Base-by-base conservation (phyloP, 2,113 vertebrate species). In the Hepsetus odoe region DNA sequence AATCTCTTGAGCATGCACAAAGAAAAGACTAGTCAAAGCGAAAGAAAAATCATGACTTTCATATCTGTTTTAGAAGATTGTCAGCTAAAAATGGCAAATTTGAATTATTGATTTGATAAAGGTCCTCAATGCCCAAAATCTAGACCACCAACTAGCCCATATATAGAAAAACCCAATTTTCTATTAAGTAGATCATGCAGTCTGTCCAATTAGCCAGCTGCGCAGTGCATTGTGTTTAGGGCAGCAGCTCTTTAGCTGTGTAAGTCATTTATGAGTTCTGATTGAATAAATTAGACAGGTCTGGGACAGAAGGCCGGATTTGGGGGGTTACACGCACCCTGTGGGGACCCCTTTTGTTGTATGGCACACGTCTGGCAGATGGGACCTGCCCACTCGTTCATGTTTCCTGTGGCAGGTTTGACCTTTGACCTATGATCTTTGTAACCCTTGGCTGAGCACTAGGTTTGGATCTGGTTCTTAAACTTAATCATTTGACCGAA, bases 371-470 rank as follows among this genome's bases (percentile, higher is more conserved):
- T 28, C 16, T 49, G 80, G 78, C 87, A 88, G 87, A 87, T 86
- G 89, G 85, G n/a, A 44, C 24, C 71, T 66, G 66, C 40, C 33
- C 61, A 8, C 42, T 38, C 33, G 28, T 28, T 24, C 38, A 40
- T 32, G 38, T n/a, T 40, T 69, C 14, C 61, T 28, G 42, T n/a
- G 70, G 30, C 61, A 72, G 56, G 58, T 56, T 53, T 82, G 77
- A 89, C 74, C 82, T 55, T 58, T 82, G 74, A 82, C 66, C 85
- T 84, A 69, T 87, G 73, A 80, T 65, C 83, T 67, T 58, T 72
- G 32, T 68, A 80, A 79, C 26, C 35, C 51, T 32, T 11, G 46
- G 67, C 26, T 55, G 58, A 58, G 61, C 35, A 65, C 33, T 20
- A 4, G 33, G 10, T 62, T 61, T 14, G 59, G 59, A 20, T 35